These are phyloP conservation scores for Pachypsylla venusta DNA, from an alignment of 1,140 invertebrate species.

Conservation along the genomic window DNA sequence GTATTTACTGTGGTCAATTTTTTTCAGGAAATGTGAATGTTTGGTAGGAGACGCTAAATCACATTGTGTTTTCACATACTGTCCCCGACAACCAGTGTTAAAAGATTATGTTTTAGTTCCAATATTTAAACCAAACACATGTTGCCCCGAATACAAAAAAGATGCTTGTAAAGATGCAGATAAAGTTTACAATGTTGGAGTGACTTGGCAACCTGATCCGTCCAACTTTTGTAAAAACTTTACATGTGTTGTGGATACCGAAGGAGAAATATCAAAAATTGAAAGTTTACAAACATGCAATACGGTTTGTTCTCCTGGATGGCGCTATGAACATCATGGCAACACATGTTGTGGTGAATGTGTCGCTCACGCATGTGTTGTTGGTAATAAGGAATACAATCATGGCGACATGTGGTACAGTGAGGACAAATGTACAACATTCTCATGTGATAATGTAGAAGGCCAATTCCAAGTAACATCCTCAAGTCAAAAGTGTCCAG, in stretches of 20 bases:
- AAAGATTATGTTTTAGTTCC: constrained; percentile 38
- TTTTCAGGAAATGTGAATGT: constrained; percentile 47
- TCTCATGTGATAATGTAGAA: constrained; percentile 36
- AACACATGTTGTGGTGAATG: constrained; percentile 55
- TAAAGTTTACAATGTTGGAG: constrained; percentile 38
- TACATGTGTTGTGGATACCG: constrained; percentile 33
- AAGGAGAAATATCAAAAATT: constrained; percentile 31
- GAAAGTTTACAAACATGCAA: constrained; percentile 32
- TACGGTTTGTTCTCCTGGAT: constrained; percentile 22
- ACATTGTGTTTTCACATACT: constrained; percentile 33
- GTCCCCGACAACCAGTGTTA: constrained; percentile 31
- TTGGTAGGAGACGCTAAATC: constrained; percentile 24
- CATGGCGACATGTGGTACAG: constrained; percentile 44
- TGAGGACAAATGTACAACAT: constrained; percentile 48
- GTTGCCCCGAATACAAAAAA: constrained; percentile 41
- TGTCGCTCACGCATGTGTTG: constrained; percentile 43
- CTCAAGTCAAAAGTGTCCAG: constrained; percentile 40
- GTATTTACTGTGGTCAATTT: too few species aligned
- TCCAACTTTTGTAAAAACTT: constrained; percentile 36
- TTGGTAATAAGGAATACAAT: constrained; percentile 35
- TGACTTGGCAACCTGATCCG: constrained; percentile 36
- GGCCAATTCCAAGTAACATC: constrained; percentile 38
- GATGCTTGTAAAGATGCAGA: constrained; percentile 42
- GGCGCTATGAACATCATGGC: constrained; percentile 23
- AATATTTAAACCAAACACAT: constrained; percentile 36